These are phyloP conservation scores for Azemiops feae DNA, from an alignment of 2,113 vertebrate species.

Conservation along the genomic window DNA sequence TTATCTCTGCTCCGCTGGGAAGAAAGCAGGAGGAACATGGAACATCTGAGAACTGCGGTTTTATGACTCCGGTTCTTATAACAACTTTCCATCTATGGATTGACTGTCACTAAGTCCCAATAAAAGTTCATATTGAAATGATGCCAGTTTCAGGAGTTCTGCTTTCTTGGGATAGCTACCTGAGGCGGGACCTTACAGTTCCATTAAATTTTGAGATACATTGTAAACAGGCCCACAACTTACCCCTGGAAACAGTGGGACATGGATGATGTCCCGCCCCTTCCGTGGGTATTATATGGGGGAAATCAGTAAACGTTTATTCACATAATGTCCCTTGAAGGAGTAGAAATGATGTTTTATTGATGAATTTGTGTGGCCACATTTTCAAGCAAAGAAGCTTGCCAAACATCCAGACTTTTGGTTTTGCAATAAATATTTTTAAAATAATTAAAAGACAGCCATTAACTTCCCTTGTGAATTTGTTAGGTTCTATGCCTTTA, in stretches of 20 bases:
- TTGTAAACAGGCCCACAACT: neutral
- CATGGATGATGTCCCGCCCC: neutral
- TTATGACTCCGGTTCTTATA: no score
- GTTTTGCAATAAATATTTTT: neutral
- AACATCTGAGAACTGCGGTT: no score
- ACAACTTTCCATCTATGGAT: no score
- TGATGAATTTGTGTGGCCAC: neutral
- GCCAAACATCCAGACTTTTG: neutral
- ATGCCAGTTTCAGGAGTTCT: no score
- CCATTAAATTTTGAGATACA: neutral
- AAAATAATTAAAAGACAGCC: neutral
- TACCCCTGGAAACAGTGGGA: neutral
- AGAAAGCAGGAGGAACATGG: no score
- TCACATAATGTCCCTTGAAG: neutral
- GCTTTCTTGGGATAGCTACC: no score
- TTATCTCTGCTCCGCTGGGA: no score
- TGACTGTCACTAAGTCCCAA: no score
- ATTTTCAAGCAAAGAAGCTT: neutral
- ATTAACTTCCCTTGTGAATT: neutral
- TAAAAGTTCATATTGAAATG: no score
- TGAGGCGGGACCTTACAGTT: no score
- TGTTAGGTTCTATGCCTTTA: neutral
- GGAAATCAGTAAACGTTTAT: neutral
- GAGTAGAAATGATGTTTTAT: neutral
- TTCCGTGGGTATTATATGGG: neutral